Conservation (phyloP, 2,888 invertebrate species). For the Pecten maximus region DNA sequence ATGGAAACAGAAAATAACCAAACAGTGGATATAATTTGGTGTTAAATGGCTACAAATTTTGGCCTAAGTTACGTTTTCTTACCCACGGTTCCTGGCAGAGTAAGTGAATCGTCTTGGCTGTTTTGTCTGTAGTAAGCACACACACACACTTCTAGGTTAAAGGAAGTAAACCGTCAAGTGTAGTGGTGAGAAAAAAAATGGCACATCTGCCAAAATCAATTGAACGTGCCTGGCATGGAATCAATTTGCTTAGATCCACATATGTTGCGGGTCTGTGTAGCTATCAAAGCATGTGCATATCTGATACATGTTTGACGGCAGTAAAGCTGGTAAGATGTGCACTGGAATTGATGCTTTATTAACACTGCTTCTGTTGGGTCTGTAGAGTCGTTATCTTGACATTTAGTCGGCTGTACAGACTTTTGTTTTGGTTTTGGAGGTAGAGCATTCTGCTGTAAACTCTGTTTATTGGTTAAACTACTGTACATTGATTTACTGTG, state of each 20-base stretch:
- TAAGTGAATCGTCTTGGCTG: neutral
- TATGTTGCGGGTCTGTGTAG: neutral
- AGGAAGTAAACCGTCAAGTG: neutral
- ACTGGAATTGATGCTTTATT: neutral
- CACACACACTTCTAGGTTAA: neutral
- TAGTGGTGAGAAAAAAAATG: neutral
- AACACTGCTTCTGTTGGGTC: neutral
- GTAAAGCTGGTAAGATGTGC: slow-evolving; percentile 4
- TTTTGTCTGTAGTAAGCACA: too few relatives aligned
- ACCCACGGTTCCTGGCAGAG: neutral
- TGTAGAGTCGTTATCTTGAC: neutral
- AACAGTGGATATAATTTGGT: neutral
- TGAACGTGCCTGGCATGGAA: slow-evolving; percentile 21
- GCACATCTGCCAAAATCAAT: slow-evolving; percentile 35
- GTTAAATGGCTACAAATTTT: neutral
- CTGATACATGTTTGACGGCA: neutral
- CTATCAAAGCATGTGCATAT: slow-evolving; percentile 24
- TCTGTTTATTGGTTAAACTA: neutral
- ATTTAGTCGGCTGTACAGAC: neutral
- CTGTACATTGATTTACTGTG: neutral
- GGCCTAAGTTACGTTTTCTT: neutral
- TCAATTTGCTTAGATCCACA: neutral
- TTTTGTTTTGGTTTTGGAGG: neutral
- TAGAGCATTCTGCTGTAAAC: neutral
- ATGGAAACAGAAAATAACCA: neutral